These are phyloP conservation scores for Hemichromis elongatus DNA, from an alignment of 2,113 vertebrate species.

Conservation along the genomic window DNA sequence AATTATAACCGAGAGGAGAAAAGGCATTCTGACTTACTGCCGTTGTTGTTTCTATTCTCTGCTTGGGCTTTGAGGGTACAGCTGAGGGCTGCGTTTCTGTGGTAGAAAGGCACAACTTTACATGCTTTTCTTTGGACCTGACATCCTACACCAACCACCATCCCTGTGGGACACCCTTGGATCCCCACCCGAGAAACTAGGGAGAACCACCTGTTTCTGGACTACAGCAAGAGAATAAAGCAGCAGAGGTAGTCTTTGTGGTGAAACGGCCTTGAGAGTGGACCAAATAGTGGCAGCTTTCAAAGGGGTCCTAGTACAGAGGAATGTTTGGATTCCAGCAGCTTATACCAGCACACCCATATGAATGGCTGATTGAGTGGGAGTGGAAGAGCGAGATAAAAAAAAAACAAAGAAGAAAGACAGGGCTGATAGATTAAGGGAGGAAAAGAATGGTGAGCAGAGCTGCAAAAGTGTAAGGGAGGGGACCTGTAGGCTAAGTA, in stretches of 20 bases:
- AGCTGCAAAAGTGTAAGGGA: background rate
- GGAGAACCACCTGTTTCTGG: conserved; percentile 53
- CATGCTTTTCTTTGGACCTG: conserved; percentile 23
- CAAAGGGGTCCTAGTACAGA: background rate
- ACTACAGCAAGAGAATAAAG: background rate
- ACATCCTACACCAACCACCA: conserved; percentile 36
- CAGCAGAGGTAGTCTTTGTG: background rate
- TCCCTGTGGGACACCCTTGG: conserved; percentile 17
- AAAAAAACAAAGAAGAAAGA: background rate
- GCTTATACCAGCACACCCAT: background rate
- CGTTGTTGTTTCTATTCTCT: conserved; percentile 21
- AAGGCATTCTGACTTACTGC: conserved; percentile 27
- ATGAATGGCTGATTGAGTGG: conserved; percentile 5
- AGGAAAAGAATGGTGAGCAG: background rate
- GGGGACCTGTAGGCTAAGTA: background rate
- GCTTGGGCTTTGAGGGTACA: background rate
- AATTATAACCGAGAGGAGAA: conserved; percentile 42
- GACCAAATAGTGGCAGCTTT: background rate
- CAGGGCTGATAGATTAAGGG: background rate
- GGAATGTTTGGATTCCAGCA: conserved; percentile 32
- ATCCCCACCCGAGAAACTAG: background rate
- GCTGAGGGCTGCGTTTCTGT: conserved; percentile 12
- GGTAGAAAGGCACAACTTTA: background rate
- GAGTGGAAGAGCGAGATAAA: background rate
- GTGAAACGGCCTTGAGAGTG: background rate